These are phyloP conservation scores for Macrobrachium rosenbergii DNA, from an alignment of 1,140 invertebrate genomes.

Conservation along the genomic window DNA sequence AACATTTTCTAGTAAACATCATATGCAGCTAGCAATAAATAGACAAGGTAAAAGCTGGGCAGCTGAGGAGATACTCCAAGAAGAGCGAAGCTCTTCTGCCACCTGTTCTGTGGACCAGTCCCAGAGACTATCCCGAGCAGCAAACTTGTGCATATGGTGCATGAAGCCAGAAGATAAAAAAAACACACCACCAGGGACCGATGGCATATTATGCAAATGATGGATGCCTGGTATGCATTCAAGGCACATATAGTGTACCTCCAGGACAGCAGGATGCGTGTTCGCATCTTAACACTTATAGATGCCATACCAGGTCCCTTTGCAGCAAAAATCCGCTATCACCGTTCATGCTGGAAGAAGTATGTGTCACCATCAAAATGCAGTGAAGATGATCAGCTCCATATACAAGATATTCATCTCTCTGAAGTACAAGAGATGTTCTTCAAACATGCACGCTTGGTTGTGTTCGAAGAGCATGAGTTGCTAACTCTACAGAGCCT, in stretches of 20 bases:
- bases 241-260: conserved; percentile 30
- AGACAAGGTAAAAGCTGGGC: conserved; percentile 19
- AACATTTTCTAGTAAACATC: too few relatives aligned
- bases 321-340: conserved; percentile 24
- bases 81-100: conserved; percentile 19
- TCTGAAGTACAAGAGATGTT: too few relatives aligned
- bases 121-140: conserved; percentile 13
- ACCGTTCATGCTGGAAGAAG: conserved; percentile 31
- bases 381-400: too few relatives aligned
- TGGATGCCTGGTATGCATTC: conserved; percentile 34
- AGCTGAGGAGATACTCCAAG: conserved; percentile 29
- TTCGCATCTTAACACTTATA: conserved; percentile 20
- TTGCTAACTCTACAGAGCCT: too few relatives aligned
- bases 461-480: too few relatives aligned
- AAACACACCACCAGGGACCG: conserved; percentile 25
- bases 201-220: conserved; percentile 29
- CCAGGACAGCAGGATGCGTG: conserved; percentile 24
- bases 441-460: too few relatives aligned
- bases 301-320: conserved; percentile 25
- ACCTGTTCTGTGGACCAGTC: conserved; percentile 5
- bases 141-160: conserved; percentile 29
- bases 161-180: conserved; percentile 30
- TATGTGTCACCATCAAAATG: too few relatives aligned
- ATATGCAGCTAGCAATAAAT: neutral
- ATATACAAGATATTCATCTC: too few relatives aligned